Percentiles rank a stretch among this genome's conserved stretches.
These are phyloP conservation scores for Climacteris rufus DNA, from an alignment of 2,113 vertebrate species.

Conservation along the genomic window DNA sequence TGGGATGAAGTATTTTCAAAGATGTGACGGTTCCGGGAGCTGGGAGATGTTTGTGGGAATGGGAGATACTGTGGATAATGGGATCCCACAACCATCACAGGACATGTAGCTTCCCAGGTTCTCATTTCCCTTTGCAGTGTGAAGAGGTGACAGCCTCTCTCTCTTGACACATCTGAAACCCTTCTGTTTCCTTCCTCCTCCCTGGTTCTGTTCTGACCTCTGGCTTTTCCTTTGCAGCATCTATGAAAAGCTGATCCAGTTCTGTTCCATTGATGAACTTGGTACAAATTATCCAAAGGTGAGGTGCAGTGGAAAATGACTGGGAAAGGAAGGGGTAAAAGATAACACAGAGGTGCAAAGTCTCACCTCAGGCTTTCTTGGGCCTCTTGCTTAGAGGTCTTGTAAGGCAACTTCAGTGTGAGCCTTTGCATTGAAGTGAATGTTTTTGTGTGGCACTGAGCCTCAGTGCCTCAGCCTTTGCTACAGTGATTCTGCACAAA, in stretches of 20 bases:
- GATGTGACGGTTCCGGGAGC: background rate
- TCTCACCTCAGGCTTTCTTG: background rate
- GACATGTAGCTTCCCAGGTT: background rate
- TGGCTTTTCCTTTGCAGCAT: constrained; percentile 78
- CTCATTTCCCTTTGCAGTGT: background rate
- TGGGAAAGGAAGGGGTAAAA: background rate
- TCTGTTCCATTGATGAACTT: constrained; percentile 93
- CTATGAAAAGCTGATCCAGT: constrained; percentile 98
- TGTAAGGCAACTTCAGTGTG: background rate
- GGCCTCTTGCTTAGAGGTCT: background rate
- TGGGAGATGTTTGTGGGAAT: background rate
- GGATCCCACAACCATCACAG: background rate
- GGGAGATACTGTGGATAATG: background rate
- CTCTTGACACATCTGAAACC: background rate
- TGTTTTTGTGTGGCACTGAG: background rate
- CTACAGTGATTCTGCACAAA: background rate
- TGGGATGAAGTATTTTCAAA: background rate
- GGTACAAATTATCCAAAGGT: constrained; percentile 98
- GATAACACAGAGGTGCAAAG: background rate
- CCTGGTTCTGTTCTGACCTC: background rate
- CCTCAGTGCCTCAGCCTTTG: background rate
- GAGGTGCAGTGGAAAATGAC: background rate
- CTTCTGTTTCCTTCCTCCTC: background rate
- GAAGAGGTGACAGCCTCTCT: background rate
- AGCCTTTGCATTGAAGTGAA: background rate